A percentile compares a stretch with the other conserved stretches of the same genome.
Evolutionary conservation across 1,140 invertebrate genomes (phyloP).

Genomic region (Magallana gigas): DNA sequence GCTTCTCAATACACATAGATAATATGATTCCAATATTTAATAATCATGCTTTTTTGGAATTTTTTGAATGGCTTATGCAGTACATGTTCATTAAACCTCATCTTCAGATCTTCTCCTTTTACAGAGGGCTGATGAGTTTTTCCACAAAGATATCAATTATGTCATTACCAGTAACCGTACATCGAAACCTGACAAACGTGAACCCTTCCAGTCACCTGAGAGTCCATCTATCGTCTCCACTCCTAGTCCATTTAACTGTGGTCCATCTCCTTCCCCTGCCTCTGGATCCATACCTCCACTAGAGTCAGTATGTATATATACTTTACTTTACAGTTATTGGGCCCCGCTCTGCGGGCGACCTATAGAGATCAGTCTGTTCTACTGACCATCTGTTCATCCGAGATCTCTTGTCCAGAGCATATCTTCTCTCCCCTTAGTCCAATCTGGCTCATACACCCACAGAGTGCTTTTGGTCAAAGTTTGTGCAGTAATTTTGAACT

Average conservation of each 20-base stretch:
- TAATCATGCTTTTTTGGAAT: too few species aligned
- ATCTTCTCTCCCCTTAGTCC: too few species aligned
- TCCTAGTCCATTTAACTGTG: conserved; percentile 71
- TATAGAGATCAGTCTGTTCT: too few species aligned
- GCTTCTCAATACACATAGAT: background rate
- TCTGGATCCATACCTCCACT: conserved; percentile 44
- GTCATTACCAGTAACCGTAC: conserved; percentile 65
- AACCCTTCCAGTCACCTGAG: conserved; percentile 52
- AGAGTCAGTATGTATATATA: background rate
- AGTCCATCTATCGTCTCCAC: conserved; percentile 65
- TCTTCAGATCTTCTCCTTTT: conserved; percentile 42
- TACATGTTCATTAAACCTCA: too few species aligned
- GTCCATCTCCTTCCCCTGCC: conserved; percentile 63
- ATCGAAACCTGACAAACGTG: conserved; percentile 50
- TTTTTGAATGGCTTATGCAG: too few species aligned
- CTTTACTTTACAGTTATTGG: background rate
- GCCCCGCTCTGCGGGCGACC: too few species aligned
- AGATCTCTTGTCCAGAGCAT: too few species aligned
- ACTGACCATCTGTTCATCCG: too few species aligned
- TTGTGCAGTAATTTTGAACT: too few species aligned
- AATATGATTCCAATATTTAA: too few species aligned
- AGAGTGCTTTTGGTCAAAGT: too few species aligned
- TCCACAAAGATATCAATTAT: conserved; percentile 71
- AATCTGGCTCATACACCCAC: too few species aligned
- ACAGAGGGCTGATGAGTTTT: conserved; percentile 71